phyloP scores from a whole-genome alignment of 92 coral and sea anemone species.

The Umimayanthus chanpuru region DNA sequence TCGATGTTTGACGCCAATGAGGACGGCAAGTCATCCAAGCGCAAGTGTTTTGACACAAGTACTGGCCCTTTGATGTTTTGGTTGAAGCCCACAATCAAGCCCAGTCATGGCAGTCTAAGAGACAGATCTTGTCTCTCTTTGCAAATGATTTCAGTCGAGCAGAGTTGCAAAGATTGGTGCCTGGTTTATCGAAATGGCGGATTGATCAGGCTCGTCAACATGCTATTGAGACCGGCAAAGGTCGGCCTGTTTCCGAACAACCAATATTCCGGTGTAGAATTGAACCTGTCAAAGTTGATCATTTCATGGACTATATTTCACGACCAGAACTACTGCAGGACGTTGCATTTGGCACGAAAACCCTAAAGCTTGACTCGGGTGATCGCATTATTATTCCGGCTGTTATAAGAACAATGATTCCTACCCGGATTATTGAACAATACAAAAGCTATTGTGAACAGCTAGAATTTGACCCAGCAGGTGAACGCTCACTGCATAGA shows the following conservation, averaged over 20 bases:
- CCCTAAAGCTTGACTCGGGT: too few relatives aligned
- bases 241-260: constrained; percentile 9
- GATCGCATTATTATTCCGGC: too few relatives aligned
- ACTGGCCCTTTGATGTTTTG: neutral
- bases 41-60: too few relatives aligned
- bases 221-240: constrained; percentile 26
- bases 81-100: constrained; percentile 46
- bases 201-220: too few relatives aligned
- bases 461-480: neutral
- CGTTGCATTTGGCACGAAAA: too few relatives aligned
- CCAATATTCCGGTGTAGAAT: constrained; percentile 2
- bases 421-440: too few relatives aligned
- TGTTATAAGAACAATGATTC: too few relatives aligned
- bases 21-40: too few relatives aligned
- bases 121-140: neutral
- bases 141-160: neutral
- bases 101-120: constrained; percentile 49
- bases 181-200: constrained; percentile 28
- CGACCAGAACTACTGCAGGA: neutral
- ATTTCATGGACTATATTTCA: constrained; percentile 13
- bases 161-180: neutral
- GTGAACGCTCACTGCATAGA: neutral
- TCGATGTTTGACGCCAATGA: too few relatives aligned
- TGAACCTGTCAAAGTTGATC: too few relatives aligned
- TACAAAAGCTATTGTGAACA: too few relatives aligned